Evolutionary conservation across 2,888 invertebrate genomes (phyloP).

Genomic region (Lampropteryx suffumata): DNA sequence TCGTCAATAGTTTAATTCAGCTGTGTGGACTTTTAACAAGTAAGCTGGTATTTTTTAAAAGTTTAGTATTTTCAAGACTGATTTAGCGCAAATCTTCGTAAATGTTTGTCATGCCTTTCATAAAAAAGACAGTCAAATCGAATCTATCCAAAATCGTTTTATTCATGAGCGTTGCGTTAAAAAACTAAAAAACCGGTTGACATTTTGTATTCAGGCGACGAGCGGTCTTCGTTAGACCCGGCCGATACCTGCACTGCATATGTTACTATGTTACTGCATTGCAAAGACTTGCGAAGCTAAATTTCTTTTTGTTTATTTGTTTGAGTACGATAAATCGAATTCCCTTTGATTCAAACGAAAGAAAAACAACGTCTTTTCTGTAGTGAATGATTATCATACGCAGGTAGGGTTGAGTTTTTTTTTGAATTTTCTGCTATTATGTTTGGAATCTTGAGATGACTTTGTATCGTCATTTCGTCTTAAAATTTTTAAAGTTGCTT

Average conservation of each 20-base stretch:
- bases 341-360: constrained; percentile 69
- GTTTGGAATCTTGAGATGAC: no score
- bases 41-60: no score
- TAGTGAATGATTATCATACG: constrained; percentile 23
- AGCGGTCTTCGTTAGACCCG: constrained; percentile 73
- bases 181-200: constrained; percentile 47
- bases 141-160: constrained; percentile 44
- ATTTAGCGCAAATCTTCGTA: neutral
- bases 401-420: no score
- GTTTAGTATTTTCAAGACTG: no score
- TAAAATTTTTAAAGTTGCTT: no score
- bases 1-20: no score
- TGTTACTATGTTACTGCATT: constrained; percentile 56
- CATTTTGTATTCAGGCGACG: constrained; percentile 73
- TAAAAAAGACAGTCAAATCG: constrained; percentile 19
- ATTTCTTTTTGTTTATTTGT: constrained; percentile 73
- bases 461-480: no score
- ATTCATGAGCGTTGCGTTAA: constrained; percentile 26
- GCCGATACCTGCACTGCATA: constrained; percentile 79
- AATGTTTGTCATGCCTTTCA: constrained; percentile 8
- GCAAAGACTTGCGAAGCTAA: constrained; percentile 63
- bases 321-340: constrained; percentile 76
- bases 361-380: constrained; percentile 51
- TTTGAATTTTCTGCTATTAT: no score
- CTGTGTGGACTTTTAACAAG: no score